Percentiles rank a stretch among this genome's conserved stretches.
Evolutionary conservation across 2,888 invertebrate genomes (phyloP).

Genomic region (Busseola fusca): DNA sequence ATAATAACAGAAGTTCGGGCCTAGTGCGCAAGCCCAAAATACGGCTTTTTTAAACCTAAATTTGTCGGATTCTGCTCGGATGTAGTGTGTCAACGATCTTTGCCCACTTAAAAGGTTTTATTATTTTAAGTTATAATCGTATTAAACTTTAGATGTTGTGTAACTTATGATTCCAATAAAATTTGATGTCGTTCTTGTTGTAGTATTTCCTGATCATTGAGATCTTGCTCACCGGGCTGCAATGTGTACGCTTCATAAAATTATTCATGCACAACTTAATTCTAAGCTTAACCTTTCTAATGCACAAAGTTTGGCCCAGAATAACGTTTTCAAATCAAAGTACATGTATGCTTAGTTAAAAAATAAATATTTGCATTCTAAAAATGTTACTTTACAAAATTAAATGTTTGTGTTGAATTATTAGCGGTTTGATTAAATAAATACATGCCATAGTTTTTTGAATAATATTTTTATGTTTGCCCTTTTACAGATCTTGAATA

Average conservation of each 20-base stretch:
- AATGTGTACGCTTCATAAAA: neutral
- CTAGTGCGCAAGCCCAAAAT: neutral
- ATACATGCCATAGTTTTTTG: neutral
- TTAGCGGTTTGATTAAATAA: neutral
- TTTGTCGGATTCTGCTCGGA: neutral
- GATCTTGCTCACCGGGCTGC: neutral
- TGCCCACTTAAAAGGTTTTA: neutral
- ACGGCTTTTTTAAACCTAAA: neutral
- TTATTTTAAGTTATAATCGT: too few relatives aligned
- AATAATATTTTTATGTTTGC: neutral
- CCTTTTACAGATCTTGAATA: slow-evolving; percentile 2
- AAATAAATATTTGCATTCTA: neutral
- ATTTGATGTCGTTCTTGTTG: neutral
- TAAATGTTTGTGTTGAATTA: neutral
- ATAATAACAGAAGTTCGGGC: neutral
- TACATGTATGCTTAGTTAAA: too few relatives aligned
- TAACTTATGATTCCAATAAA: neutral
- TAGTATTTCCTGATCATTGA: neutral
- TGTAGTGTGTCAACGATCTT: neutral
- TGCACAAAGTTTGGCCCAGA: too few relatives aligned
- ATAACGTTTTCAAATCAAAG: too few relatives aligned
- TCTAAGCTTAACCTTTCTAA: too few relatives aligned
- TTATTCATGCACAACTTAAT: neutral
- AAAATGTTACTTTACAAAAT: neutral
- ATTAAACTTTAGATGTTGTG: neutral